Conservation (phyloP, 2,888 invertebrate genomes). For the Sturmia bella region DNA sequence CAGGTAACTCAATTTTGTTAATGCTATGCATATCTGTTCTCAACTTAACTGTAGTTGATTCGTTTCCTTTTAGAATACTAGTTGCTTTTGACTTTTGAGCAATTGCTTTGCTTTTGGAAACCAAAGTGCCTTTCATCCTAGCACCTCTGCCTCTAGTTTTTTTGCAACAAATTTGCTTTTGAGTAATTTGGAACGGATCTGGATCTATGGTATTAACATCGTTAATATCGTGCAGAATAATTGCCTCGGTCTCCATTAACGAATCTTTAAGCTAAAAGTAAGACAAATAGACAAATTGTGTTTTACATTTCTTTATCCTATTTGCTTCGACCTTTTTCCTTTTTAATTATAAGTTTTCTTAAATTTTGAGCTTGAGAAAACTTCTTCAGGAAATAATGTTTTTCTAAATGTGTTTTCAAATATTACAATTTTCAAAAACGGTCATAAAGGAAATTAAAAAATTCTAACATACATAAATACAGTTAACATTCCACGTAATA, state of each 20-base stretch:
- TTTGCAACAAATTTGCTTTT: slow-evolving; percentile 38
- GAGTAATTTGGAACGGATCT: slow-evolving; percentile 72
- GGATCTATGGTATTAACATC: slow-evolving; percentile 60
- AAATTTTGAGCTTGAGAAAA: too few relatives aligned
- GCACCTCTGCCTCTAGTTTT: slow-evolving; percentile 17
- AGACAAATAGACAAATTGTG: not conserved
- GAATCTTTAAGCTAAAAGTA: slow-evolving; percentile 68
- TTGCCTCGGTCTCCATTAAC: slow-evolving; percentile 73
- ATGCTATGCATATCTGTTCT: not conserved
- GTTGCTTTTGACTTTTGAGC: slow-evolving; percentile 34
- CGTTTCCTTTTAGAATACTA: slow-evolving; percentile 1
- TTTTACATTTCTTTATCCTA: not conserved
- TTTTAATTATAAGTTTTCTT: too few relatives aligned
- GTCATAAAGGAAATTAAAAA: too few relatives aligned
- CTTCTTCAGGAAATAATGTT: too few relatives aligned
- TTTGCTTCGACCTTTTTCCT: too few relatives aligned
- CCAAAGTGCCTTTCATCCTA: not conserved
- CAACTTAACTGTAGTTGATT: not conserved
- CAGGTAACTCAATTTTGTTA: not conserved
- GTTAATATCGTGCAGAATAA: slow-evolving; percentile 61
- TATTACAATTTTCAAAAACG: too few relatives aligned
- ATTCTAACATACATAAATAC: too few relatives aligned
- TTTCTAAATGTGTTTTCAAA: too few relatives aligned
- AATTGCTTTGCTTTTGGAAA: not conserved
- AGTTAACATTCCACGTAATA: too few relatives aligned